A percentile compares a stretch with the other conserved stretches of the same genome.
Evolutionary conservation across 92 coral and sea anemone species (phyloP).

Genomic region (Epizoanthus rinbou): DNA sequence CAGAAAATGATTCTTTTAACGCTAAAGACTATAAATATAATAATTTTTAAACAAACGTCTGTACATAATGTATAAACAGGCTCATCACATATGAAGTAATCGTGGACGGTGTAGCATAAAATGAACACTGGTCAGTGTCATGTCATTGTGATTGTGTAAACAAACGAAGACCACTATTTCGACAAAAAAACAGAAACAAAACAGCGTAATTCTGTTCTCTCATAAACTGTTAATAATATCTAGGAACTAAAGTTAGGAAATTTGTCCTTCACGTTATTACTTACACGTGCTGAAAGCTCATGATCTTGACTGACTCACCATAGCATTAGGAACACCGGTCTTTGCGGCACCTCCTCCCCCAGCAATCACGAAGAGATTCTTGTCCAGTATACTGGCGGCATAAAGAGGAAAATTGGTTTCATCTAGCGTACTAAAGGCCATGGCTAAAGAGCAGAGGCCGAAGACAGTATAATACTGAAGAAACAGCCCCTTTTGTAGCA

Average conservation of each 20-base stretch:
- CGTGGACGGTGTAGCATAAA: too few relatives aligned
- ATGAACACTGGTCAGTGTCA: too few relatives aligned
- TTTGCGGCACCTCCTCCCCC: slow-evolving; percentile 99
- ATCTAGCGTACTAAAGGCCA: slow-evolving; percentile 82
- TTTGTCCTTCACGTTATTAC: background rate
- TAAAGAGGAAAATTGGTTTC: slow-evolving; percentile 96
- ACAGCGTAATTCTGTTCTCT: background rate
- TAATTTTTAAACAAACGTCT: too few relatives aligned
- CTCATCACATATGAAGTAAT: too few relatives aligned
- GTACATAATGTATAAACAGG: too few relatives aligned
- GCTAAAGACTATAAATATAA: too few relatives aligned
- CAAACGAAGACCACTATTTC: too few relatives aligned
- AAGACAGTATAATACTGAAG: background rate
- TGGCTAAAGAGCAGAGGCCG: background rate
- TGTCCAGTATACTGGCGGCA: slow-evolving; percentile 90
- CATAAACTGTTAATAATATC: background rate
- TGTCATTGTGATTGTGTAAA: too few relatives aligned
- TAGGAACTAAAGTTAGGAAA: background rate
- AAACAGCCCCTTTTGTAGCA: background rate
- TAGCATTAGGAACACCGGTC: slow-evolving; percentile 98
- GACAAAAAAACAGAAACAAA: background rate
- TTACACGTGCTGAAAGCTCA: slow-evolving; percentile 19
- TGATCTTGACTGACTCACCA: slow-evolving; percentile 62
- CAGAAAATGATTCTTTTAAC: too few relatives aligned
- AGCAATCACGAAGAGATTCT: slow-evolving; percentile 80